phyloP scores from a whole-genome alignment of 2,888 invertebrate species.

The Thymelicus sylvestris region DNA sequence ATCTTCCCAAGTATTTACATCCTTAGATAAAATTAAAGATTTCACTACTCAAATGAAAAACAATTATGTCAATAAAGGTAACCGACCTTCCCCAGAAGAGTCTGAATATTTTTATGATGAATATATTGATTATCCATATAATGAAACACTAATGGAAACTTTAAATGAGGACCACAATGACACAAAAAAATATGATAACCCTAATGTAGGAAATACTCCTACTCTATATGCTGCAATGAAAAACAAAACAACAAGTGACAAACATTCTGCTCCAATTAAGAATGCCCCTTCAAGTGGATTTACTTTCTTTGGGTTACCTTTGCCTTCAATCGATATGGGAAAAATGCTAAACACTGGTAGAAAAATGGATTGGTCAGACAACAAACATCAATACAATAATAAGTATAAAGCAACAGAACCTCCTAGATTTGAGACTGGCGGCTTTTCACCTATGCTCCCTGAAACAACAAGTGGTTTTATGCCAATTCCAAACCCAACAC shows the following conservation, averaged over 20 bases:
- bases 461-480: slow-evolving; percentile 89
- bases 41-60: slow-evolving; percentile 74
- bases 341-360: slow-evolving; percentile 84
- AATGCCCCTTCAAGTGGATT: slow-evolving; percentile 86
- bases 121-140: slow-evolving; percentile 90
- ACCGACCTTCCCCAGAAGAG: slow-evolving; percentile 88
- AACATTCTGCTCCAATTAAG: slow-evolving; percentile 64
- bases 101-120: slow-evolving; percentile 94
- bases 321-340: slow-evolving; percentile 89
- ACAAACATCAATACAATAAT: slow-evolving; percentile 62
- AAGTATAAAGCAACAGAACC: slow-evolving; percentile 72
- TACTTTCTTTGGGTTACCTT: slow-evolving; percentile 93
- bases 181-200: slow-evolving; percentile 61
- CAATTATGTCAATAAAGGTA: slow-evolving; percentile 74
- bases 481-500: slow-evolving; percentile 83
- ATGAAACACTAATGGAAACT: slow-evolving; percentile 81
- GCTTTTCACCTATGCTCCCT: slow-evolving; percentile 91
- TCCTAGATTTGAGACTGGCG: slow-evolving; percentile 89
- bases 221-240: slow-evolving; percentile 74
- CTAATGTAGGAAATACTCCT: slow-evolving; percentile 72
- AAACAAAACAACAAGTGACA: slow-evolving; percentile 55
- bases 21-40: slow-evolving; percentile 84
- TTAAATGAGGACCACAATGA: slow-evolving; percentile 61
- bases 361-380: slow-evolving; percentile 76
- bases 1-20: slow-evolving; percentile 85